Conservation (phyloP, 2,888 invertebrate species). For the Hartigia nigra region DNA sequence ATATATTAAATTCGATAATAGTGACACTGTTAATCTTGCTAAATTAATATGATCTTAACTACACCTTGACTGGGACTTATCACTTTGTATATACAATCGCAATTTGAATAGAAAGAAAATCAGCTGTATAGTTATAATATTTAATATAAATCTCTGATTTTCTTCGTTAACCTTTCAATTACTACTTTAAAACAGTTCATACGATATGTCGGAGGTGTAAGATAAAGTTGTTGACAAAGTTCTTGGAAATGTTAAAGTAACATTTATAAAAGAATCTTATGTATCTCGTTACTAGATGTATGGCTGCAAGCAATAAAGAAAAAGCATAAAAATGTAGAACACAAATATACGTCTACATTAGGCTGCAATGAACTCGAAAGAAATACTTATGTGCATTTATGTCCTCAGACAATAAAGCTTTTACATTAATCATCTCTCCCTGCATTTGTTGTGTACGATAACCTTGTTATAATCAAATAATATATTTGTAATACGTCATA, state of each 20-base stretch:
- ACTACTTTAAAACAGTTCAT: background rate
- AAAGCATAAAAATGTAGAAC: background rate
- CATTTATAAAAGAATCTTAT: background rate
- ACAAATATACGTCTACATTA: background rate
- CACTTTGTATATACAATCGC: background rate
- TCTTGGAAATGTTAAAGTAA: background rate
- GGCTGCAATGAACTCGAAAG: background rate
- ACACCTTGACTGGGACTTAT: background rate
- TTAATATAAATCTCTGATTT: background rate
- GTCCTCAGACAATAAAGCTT: constrained; percentile 3
- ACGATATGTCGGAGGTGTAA: background rate
- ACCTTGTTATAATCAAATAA: background rate
- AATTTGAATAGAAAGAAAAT: background rate
- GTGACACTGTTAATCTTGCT: background rate
- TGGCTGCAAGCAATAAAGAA: background rate
- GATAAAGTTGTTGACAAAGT: background rate
- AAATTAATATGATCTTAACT: background rate
- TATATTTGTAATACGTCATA: background rate
- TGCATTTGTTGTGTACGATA: background rate
- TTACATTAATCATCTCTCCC: background rate
- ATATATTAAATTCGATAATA: background rate
- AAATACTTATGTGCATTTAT: background rate
- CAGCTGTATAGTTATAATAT: background rate
- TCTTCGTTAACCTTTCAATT: background rate
- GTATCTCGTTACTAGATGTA: background rate